Conservation (phyloP, 2,888 invertebrate species). For the Spilarctia lutea region DNA sequence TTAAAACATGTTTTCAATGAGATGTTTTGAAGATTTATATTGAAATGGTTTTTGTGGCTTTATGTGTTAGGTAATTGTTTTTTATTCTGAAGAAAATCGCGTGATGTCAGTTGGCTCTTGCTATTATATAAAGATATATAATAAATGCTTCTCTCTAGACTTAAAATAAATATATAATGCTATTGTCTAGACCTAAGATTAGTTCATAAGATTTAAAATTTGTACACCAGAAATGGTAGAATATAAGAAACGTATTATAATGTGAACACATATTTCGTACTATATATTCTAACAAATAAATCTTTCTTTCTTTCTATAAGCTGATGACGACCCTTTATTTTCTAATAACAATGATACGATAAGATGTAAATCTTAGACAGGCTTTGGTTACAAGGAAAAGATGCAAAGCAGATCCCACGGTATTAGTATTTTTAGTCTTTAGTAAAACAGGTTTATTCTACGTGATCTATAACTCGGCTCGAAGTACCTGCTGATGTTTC, state of each 20-base stretch:
- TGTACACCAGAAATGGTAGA: too few relatives aligned
- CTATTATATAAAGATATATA: too few relatives aligned
- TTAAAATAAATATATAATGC: too few relatives aligned
- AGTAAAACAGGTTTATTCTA: too few relatives aligned
- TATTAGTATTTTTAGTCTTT: neutral
- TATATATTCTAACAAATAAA: too few relatives aligned
- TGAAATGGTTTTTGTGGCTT: neutral
- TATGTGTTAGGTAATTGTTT: neutral
- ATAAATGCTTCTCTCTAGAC: too few relatives aligned
- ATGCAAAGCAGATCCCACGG: neutral
- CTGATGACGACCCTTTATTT: neutral
- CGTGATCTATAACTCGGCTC: neutral
- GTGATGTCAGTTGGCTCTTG: neutral
- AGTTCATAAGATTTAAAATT: too few relatives aligned
- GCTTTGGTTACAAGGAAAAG: neutral
- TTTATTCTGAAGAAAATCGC: neutral
- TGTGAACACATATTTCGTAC: too few relatives aligned
- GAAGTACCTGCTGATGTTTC: neutral
- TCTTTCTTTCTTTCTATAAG: too few relatives aligned
- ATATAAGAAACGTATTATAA: too few relatives aligned
- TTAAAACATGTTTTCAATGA: neutral
- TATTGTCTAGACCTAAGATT: too few relatives aligned
- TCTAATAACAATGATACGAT: neutral
- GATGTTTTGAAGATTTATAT: neutral
- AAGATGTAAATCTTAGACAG: neutral